Evolutionary conservation across 2,888 invertebrate species (phyloP).

Genomic region (Sarcophaga carnaria): DNA sequence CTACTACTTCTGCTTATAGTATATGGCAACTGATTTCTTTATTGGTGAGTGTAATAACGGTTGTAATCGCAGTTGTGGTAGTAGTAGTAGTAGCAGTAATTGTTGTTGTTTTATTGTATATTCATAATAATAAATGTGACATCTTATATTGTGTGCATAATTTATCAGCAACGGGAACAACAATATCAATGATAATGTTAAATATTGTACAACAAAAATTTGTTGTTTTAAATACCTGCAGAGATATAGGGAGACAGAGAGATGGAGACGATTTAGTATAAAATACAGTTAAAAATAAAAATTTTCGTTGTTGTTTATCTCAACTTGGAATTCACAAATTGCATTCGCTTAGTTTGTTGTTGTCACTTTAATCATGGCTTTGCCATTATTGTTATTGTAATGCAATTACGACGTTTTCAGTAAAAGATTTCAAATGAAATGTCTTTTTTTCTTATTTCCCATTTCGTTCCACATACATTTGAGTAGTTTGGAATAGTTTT

Average conservation of each 20-base stretch:
- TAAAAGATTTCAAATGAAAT: too few species aligned
- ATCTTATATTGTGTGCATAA: slow-evolving; percentile 42
- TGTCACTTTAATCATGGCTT: too few species aligned
- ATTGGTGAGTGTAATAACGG: background rate
- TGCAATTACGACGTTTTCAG: too few species aligned
- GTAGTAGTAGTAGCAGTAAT: background rate
- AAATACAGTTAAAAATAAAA: background rate
- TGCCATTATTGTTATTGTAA: too few species aligned
- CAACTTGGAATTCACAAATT: slow-evolving; percentile 36
- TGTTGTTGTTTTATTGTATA: background rate
- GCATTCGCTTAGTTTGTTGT: too few species aligned
- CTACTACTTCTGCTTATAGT: background rate
- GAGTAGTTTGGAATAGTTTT: too few species aligned
- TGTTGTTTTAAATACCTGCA: background rate
- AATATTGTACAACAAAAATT: background rate
- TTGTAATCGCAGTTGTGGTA: background rate
- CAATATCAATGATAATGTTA: too few species aligned
- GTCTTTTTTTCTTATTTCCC: too few species aligned
- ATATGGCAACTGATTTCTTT: slow-evolving; percentile 13
- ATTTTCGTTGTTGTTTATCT: slow-evolving; percentile 39
- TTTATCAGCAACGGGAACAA: slow-evolving; percentile 17
- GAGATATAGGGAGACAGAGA: background rate
- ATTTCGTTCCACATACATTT: too few species aligned
- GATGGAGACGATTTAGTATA: background rate
- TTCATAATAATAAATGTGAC: slow-evolving; percentile 24